These are phyloP conservation scores for Chionomys nivalis DNA, from an alignment of 2,113 vertebrate genomes.

Conservation along the genomic window DNA sequence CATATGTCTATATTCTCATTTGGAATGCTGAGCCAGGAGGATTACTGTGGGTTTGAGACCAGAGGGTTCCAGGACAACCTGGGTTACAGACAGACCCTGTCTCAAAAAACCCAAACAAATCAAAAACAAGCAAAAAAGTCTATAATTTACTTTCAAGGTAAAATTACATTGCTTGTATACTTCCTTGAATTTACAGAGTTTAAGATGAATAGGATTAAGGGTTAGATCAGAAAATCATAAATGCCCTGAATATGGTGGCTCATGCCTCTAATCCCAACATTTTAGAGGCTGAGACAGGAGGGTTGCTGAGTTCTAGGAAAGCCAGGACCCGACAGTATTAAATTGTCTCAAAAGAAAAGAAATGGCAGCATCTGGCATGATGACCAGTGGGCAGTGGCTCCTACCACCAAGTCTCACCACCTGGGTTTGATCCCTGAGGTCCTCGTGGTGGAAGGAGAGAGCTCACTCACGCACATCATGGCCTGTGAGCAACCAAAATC, in stretches of 20 bases:
- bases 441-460: background rate
- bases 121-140: background rate
- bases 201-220: background rate
- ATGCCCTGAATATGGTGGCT: background rate
- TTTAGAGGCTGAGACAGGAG: background rate
- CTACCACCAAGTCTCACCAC: background rate
- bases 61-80: background rate
- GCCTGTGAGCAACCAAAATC: background rate
- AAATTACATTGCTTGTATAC: background rate
- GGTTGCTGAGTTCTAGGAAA: background rate
- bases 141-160: too few species aligned
- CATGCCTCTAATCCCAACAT: background rate
- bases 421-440: background rate
- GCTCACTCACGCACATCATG: background rate
- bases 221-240: background rate
- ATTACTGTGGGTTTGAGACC: background rate
- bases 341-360: background rate
- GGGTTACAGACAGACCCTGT: background rate
- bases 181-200: background rate
- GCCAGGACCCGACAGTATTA: background rate
- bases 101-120: background rate
- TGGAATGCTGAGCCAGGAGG: too few species aligned
- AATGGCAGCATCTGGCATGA: background rate
- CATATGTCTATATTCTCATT: background rate
- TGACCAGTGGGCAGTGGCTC: background rate